These are phyloP conservation scores for Spinus olivaceus DNA, from an alignment of 2,797 vertebrate genomes.

Conservation along the genomic window DNA sequence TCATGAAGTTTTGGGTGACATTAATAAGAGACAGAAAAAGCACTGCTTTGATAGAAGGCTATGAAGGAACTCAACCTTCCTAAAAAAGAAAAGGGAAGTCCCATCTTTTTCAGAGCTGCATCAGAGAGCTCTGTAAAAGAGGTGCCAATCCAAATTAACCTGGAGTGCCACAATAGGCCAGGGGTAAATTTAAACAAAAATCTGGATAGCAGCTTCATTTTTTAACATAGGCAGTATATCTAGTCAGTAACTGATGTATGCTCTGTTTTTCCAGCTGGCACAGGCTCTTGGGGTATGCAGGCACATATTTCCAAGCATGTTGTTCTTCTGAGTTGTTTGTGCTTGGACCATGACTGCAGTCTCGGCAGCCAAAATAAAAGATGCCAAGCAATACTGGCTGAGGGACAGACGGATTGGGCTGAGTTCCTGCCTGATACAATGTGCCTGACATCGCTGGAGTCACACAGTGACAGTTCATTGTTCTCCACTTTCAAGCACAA, in stretches of 20 bases:
- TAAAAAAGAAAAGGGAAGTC: not conserved
- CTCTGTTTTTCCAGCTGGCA: slow-evolving; percentile 62
- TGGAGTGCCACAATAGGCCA: not conserved
- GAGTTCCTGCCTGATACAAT: slow-evolving; percentile 29
- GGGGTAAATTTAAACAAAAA: slow-evolving; percentile 27
- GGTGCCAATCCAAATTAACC: slow-evolving; percentile 42
- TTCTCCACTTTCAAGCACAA: slow-evolving; percentile 40
- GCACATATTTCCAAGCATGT: slow-evolving; percentile 47
- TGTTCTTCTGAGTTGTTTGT: slow-evolving; percentile 47
- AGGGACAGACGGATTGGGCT: not conserved
- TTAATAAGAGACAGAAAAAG: not conserved
- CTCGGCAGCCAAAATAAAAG: slow-evolving; percentile 55
- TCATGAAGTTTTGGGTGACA: not conserved
- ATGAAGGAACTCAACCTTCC: not conserved
- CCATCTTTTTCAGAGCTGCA: not conserved
- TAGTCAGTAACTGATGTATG: slow-evolving; percentile 7
- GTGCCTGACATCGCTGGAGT: not conserved
- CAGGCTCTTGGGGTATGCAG: not conserved
- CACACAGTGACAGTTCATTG: slow-evolving; percentile 38
- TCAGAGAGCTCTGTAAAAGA: not conserved
- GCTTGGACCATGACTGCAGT: slow-evolving; percentile 37
- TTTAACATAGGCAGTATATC: slow-evolving; percentile 12
- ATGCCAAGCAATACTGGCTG: slow-evolving; percentile 64
- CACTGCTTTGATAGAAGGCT: not conserved
- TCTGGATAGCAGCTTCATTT: slow-evolving; percentile 20